phyloP scores from a whole-genome alignment of 2,888 invertebrate species.

The Latheticus oryzae region DNA sequence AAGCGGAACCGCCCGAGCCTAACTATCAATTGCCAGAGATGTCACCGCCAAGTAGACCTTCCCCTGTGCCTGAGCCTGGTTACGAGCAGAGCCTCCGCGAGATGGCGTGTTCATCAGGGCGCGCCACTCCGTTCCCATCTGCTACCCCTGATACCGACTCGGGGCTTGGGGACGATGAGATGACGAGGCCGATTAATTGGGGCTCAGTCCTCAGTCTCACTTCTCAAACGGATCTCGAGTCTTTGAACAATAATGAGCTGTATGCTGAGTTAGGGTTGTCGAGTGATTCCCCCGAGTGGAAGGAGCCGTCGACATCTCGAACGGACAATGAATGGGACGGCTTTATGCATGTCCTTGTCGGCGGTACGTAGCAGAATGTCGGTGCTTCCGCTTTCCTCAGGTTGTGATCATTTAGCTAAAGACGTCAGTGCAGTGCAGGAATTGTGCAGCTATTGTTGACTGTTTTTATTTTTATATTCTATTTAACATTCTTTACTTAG shows the following conservation, averaged over 20 bases:
- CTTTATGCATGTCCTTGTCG: constrained; percentile 78
- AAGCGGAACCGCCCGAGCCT: constrained; percentile 70
- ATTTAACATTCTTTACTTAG: constrained; percentile 43
- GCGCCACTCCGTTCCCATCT: constrained; percentile 77
- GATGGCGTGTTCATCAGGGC: constrained; percentile 68
- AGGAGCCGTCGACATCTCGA: constrained; percentile 63
- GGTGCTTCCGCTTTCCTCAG: constrained; percentile 57
- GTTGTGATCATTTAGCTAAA: constrained; percentile 64
- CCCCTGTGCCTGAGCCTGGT: constrained; percentile 50
- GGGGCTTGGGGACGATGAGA: constrained; percentile 81
- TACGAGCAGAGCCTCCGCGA: constrained; percentile 66
- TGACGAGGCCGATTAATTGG: constrained; percentile 88
- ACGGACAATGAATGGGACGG: constrained; percentile 70
- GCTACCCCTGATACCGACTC: constrained; percentile 75
- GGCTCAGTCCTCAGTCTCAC: constrained; percentile 89
- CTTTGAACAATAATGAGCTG: constrained; percentile 83
- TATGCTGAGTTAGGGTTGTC: constrained; percentile 77
- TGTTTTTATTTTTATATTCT: constrained; percentile 60
- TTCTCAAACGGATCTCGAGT: constrained; percentile 87
- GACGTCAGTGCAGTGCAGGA: constrained; percentile 57
- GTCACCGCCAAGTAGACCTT: constrained; percentile 55
- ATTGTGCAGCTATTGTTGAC: constrained; percentile 63
- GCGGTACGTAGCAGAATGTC: constrained; percentile 71
- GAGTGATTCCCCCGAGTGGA: constrained; percentile 75
- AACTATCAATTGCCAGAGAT: constrained; percentile 66